Base-by-base conservation (phyloP, 1,140 invertebrate genomes). In the Neuroterus valhalla region DNA sequence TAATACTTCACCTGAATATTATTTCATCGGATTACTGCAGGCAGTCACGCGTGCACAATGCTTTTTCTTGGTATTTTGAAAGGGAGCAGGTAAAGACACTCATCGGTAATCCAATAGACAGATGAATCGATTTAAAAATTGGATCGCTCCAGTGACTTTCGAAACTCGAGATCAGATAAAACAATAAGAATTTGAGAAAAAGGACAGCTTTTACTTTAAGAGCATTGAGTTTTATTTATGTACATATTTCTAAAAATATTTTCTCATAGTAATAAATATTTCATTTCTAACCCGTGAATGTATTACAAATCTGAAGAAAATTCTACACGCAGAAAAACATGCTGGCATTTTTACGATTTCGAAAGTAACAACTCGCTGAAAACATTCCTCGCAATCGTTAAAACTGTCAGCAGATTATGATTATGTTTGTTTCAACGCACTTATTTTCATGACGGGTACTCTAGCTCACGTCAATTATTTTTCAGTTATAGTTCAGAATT, bases 361-460 rank as follows among this genome's bases (percentile, higher is more conserved):
- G 23, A 62, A 26, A 62, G 26, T 62, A 38, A 62, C 55, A 62
- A 62, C 12, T 62, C 31, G 55, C n/a, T 62, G 23, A 62, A 62
- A 62, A 62, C 26, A 23, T 62, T 38, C 31, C 10, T 38, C 4
- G 5, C 31, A 5, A 38, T 38, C 31, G 31, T 38, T 38, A 38
- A 38, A 8, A 38, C 31, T 38, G 31, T 38, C 31, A 38, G 31
- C 31, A 38, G 31, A 38, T 38, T n/a, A 31, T 62, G 23, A 62
- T 62, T 31, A 62, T 62, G 31, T 62, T 12, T 15, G 31, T 38
- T 62, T 62, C 55, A 62, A 62, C 26, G 55, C 55, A 31, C 31
- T 62, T 62, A 12, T 31, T 62, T 12, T 31, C 2, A 26, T 62
- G 21, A 15, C 31, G 31, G 21, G 23, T 21, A 48, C 2, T 62